These are phyloP conservation scores for Sycophila texana DNA, from an alignment of 2,888 invertebrate species.

Conservation along the genomic window DNA sequence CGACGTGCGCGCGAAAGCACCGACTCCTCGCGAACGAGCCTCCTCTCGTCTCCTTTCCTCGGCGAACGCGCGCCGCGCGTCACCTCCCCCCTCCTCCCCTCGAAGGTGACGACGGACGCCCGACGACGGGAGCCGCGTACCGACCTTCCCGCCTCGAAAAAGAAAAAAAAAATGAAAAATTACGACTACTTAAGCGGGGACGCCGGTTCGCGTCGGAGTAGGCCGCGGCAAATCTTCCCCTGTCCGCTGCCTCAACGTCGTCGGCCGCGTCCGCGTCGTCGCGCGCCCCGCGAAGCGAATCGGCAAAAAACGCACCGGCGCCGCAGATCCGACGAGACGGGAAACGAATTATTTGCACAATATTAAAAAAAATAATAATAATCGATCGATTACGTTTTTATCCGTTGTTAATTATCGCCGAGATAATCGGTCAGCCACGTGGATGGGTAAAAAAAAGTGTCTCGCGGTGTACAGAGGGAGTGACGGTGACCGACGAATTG, in stretches of 20 bases:
- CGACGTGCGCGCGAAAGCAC: background rate
- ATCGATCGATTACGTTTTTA: slow-evolving; percentile 69
- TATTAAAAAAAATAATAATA: slow-evolving; percentile 65
- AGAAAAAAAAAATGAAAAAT: no score
- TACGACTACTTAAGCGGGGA: background rate
- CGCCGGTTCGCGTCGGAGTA: background rate
- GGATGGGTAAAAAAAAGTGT: slow-evolving; percentile 16
- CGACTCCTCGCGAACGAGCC: slow-evolving; percentile 8
- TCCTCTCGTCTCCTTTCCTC: background rate
- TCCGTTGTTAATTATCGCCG: slow-evolving; percentile 67
- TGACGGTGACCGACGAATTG: background rate
- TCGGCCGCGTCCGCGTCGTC: slow-evolving; percentile 29
- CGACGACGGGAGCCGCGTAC: slow-evolving; percentile 12
- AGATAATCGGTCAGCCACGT: background rate
- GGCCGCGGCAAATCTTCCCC: slow-evolving; percentile 36
- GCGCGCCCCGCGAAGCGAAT: slow-evolving; percentile 8
- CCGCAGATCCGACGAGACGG: slow-evolving; percentile 52
- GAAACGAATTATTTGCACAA: slow-evolving; percentile 74
- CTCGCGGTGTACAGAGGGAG: slow-evolving; percentile 56
- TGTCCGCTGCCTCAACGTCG: background rate
- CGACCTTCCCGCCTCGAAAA: background rate
- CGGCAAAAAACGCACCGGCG: slow-evolving; percentile 2
- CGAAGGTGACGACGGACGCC: background rate
- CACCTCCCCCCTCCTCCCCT: background rate
- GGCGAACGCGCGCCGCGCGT: background rate